phyloP scores from a whole-genome alignment of 2,888 invertebrate species.

The Lacanobia oleracea region DNA sequence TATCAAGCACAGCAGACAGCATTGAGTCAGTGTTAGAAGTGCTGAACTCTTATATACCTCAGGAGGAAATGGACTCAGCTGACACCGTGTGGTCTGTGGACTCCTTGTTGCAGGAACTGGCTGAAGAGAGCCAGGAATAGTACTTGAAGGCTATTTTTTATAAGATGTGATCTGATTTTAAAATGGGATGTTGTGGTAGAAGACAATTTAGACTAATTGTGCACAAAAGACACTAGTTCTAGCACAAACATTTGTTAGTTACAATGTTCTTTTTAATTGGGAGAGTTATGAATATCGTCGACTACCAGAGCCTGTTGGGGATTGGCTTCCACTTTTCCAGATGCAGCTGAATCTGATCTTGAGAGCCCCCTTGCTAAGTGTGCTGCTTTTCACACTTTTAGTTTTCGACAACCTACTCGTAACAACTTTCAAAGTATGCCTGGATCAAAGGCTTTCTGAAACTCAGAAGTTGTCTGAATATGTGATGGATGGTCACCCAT shows the following conservation, averaged over 20 bases:
- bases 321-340: background rate
- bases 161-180: background rate
- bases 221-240: background rate
- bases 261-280: background rate
- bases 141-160: background rate
- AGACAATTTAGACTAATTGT: background rate
- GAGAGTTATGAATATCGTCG: background rate
- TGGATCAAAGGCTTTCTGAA: background rate
- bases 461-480: background rate
- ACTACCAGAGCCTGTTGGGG: background rate
- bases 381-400: background rate
- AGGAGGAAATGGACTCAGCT: constrained; percentile 80
- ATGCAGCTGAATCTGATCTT: background rate
- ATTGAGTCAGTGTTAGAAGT: constrained; percentile 83
- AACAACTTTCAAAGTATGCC: background rate
- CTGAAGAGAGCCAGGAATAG: constrained; percentile 75
- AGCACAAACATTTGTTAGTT: background rate
- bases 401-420: too few species aligned
- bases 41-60: constrained; percentile 81
- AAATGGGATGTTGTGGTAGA: background rate
- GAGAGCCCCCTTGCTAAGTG: background rate
- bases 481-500: background rate
- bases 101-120: constrained; percentile 81
- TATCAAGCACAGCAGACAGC: constrained; percentile 80
- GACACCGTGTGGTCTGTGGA: constrained; percentile 88